Evolutionary conservation across 2,113 vertebrate genomes (phyloP), one percentile per base, ranked within the genome.

Genomic region (Leucosticte australis): DNA sequence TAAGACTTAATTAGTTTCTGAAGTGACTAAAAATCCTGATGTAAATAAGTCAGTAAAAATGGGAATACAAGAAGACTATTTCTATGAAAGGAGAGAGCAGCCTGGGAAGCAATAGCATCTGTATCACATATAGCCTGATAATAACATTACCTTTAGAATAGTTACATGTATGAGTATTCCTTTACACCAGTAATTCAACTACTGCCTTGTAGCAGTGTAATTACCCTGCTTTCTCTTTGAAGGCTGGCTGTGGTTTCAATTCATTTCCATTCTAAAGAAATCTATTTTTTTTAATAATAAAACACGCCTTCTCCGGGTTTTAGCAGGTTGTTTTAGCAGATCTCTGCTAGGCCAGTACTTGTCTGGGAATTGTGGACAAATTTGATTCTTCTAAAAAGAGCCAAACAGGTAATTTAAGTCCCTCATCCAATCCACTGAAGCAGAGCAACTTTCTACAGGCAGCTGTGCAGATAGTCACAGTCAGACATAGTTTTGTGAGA

Each of bases 241-340:
- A 95, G 70, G 52, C 59, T 85, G 73, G 28, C 59, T 94, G 92
- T 8, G 12, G 84, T 91, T 96, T 87, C 84, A 96, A 88, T 95
- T 96, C 0, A 96, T 95, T 96, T 96, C 86, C 83, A 85, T 95
- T 95, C 83, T 89, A 90, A 83, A 93, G 62, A 95, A 96, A 95
- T 90, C 31, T 47, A 76, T 18, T 94, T 67, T 90, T 78, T 95
- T 76, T 74, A 96, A 78, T 87, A 78, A 81, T 37, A 26, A 50
- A 81, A 78, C 49, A 65, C 57, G 3, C 11, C 33, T 79, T 87
- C 52, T 92, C 47, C 49, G 56, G 55, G 44, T 94, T 69, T 93
- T 90, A 87, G 42, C 27, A 76, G 68, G 75, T 92, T 52, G 63
- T 83, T 83, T 77, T 28, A 49, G 42, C 56, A 88, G 70, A 70